A percentile compares a stretch with the other conserved stretches of the same genome.
Conservation (phyloP, 2,888 invertebrate genomes). For the Noctua janthina region DNA sequence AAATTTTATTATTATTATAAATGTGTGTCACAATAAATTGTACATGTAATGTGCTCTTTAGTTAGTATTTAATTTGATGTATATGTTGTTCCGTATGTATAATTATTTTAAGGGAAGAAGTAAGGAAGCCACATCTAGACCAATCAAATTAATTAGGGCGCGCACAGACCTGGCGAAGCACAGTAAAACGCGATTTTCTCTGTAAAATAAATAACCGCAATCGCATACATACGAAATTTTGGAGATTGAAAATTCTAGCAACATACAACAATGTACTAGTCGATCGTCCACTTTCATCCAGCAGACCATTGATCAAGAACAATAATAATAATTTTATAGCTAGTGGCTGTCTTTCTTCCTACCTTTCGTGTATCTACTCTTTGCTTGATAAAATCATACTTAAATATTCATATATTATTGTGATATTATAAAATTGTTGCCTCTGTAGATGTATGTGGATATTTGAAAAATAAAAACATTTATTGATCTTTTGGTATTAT, state of each 20-base stretch:
- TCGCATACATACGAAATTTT: not conserved
- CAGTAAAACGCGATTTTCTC: not conserved
- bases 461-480: conserved; percentile 29
- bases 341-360: not conserved
- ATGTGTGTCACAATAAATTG: conserved; percentile 2
- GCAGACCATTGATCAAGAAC: not conserved
- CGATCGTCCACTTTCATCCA: not conserved
- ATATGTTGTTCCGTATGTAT: conserved; percentile 3
- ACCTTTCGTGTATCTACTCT: not conserved
- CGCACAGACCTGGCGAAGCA: not conserved
- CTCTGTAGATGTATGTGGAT: conserved; percentile 33
- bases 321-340: not conserved
- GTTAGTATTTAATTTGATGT: conserved; percentile 17
- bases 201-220: not conserved
- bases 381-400: conserved; percentile 28
- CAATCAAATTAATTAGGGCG: not conserved
- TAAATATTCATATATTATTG: conserved; percentile 18
- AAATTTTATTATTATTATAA: not conserved
- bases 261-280: too few species aligned
- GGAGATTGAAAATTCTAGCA: not conserved
- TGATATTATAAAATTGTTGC: conserved; percentile 53
- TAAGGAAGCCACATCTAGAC: conserved; percentile 1
- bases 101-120: conserved; percentile 8
- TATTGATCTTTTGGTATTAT: not conserved
- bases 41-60: conserved; percentile 24